A percentile compares a stretch with the other conserved stretches of the same genome.
Conservation (phyloP, 1,140 invertebrate species). For the Homarus americanus region DNA sequence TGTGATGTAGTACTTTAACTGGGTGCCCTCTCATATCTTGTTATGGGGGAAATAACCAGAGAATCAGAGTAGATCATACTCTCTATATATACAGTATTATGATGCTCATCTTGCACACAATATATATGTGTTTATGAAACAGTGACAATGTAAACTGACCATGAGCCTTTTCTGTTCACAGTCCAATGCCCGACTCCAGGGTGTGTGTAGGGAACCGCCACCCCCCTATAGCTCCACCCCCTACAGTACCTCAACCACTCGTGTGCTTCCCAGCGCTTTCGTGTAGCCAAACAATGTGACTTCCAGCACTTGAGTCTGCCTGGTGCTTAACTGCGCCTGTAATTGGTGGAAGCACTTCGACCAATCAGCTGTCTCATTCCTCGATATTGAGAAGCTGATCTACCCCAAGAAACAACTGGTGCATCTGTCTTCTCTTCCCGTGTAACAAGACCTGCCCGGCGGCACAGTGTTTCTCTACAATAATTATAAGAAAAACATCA, state of each 20-base stretch:
- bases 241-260: slow-evolving; percentile 68
- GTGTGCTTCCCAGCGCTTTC: slow-evolving; percentile 33
- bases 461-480: background rate
- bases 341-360: background rate
- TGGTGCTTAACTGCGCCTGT: background rate
- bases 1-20: no score
- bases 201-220: slow-evolving; percentile 32
- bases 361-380: background rate
- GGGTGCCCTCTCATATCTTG: no score
- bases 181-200: slow-evolving; percentile 63
- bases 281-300: background rate
- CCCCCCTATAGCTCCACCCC: background rate
- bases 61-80: no score
- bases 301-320: background rate
- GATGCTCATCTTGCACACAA: no score
- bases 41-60: no score
- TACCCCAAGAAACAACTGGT: background rate
- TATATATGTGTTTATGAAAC: no score
- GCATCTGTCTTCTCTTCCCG: background rate
- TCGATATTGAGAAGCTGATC: background rate
- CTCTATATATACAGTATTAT: no score
- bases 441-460: background rate
- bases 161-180: slow-evolving; percentile 39
- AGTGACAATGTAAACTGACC: no score
- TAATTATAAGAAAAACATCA: background rate